Percentiles rank a stretch among this genome's conserved stretches.
Evolutionary conservation across 2,888 invertebrate genomes (phyloP).

Genomic region (Dicycla oo): DNA sequence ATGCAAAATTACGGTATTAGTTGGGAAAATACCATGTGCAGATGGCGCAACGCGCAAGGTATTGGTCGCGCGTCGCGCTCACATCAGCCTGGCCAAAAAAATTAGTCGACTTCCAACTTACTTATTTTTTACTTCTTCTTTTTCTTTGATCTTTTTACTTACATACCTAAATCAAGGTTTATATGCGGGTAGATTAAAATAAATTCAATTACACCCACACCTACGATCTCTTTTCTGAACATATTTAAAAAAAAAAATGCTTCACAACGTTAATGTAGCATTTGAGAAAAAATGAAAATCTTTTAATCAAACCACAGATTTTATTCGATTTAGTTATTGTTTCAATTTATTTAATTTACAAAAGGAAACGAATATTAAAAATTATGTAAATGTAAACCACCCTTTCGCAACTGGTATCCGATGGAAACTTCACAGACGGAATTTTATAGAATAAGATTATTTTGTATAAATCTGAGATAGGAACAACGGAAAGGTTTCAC

Average conservation of each 20-base stretch:
- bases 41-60: no score
- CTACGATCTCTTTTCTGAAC: no score
- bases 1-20: no score
- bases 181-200: no score
- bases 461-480: conserved; percentile 42
- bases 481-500: conserved; percentile 1
- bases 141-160: no score
- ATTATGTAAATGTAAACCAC: conserved; percentile 60
- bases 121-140: no score
- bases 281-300: conserved; percentile 22
- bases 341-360: conserved; percentile 61
- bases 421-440: conserved; percentile 47
- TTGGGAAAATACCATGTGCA: no score
- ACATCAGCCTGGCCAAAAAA: no score
- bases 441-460: conserved; percentile 49
- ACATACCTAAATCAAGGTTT: no score
- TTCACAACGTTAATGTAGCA: background rate
- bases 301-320: conserved; percentile 46
- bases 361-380: conserved; percentile 63
- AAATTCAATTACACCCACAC: no score
- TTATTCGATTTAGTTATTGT: conserved; percentile 57
- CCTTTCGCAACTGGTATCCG: conserved; percentile 51
- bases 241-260: background rate
- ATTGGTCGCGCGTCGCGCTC: no score
- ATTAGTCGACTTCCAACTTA: no score